These are phyloP conservation scores for Protaetia brevitarsis DNA, from an alignment of 1,140 invertebrate species.

Conservation along the genomic window DNA sequence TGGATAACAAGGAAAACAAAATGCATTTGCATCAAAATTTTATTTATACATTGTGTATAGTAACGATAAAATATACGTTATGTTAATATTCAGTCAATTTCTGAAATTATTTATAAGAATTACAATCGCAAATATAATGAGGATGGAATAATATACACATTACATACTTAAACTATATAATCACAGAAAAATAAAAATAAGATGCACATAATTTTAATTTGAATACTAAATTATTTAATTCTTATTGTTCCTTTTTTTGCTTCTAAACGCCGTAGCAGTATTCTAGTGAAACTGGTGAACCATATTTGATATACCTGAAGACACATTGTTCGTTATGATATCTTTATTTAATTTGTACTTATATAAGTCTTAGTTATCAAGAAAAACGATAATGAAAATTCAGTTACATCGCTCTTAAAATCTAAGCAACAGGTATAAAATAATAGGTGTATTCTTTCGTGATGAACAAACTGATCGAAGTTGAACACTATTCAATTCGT, in stretches of 20 bases:
- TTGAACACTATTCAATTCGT: too few relatives aligned
- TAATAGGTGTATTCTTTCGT: too few relatives aligned
- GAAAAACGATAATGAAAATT: too few relatives aligned
- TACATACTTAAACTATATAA: conserved; percentile 10
- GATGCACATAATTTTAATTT: not conserved
- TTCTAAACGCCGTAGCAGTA: not conserved
- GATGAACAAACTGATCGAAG: too few relatives aligned
- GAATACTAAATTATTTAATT: not conserved
- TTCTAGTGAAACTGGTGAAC: conserved; percentile 9
- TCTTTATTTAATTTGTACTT: not conserved
- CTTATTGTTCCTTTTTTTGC: not conserved
- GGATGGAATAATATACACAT: conserved; percentile 13
- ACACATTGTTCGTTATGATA: conserved; percentile 7
- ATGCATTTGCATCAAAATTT: not conserved
- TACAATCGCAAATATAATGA: conserved; percentile 10
- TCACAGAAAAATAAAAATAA: conserved; percentile 15
- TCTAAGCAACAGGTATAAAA: too few relatives aligned
- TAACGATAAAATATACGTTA: conserved; percentile 20
- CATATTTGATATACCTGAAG: not conserved
- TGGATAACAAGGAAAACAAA: not conserved
- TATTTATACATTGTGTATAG: conserved; percentile 10
- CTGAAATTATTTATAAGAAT: conserved; percentile 8
- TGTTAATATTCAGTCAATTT: conserved; percentile 19
- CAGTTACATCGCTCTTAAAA: too few relatives aligned
- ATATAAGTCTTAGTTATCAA: too few relatives aligned